Conservation (phyloP, 92 coral and sea anemone species). For the Paramuricea clavata region DNA sequence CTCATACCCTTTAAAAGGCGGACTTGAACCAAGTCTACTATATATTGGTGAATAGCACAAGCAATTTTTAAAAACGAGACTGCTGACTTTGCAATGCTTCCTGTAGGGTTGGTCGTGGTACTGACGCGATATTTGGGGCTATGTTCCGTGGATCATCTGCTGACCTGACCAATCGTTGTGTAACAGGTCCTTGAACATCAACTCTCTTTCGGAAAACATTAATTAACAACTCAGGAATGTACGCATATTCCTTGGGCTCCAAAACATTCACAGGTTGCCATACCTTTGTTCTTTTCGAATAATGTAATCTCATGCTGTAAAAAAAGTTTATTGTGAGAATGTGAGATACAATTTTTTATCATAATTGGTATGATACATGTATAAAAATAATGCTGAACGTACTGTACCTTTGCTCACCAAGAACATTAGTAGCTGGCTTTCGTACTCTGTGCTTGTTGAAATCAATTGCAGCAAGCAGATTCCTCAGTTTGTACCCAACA, state of each 20-base stretch:
- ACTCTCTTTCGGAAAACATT: background rate
- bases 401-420: background rate
- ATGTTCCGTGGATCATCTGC: slow-evolving; percentile 4
- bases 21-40: no score
- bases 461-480: slow-evolving; percentile 11
- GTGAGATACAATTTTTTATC: background rate
- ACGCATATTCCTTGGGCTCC: background rate
- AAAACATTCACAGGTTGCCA: background rate
- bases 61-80: background rate
- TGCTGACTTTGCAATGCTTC: background rate
- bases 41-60: no score
- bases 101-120: slow-evolving; percentile 16
- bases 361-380: background rate
- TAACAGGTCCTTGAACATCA: background rate
- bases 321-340: background rate
- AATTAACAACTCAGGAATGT: slow-evolving; percentile 14
- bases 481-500: slow-evolving; percentile 12
- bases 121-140: background rate
- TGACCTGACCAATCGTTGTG: slow-evolving; percentile 1
- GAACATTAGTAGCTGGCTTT: background rate
- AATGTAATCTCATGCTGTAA: no score
- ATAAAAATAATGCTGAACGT: background rate
- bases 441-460: background rate
- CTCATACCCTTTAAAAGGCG: no score
- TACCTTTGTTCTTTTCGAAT: slow-evolving; percentile 2